phyloP scores from a whole-genome alignment of 2,888 invertebrate species.

The Hyposoter dolosus region DNA sequence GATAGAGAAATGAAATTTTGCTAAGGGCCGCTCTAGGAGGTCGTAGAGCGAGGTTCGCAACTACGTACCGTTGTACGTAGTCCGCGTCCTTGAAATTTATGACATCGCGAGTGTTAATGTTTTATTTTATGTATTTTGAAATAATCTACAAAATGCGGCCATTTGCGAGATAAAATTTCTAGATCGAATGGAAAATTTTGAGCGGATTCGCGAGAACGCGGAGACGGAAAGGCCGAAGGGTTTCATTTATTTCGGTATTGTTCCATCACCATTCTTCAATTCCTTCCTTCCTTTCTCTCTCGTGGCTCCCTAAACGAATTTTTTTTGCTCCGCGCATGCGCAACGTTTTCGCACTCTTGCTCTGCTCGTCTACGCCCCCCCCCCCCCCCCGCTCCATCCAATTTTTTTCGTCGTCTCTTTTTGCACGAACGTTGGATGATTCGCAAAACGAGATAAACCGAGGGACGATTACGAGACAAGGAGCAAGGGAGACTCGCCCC shows the following conservation, averaged over 20 bases:
- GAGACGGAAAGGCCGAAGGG: background rate
- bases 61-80: too few relatives aligned
- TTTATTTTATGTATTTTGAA: background rate
- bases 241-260: constrained; percentile 2
- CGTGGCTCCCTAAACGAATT: background rate
- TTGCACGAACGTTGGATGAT: constrained; percentile 38
- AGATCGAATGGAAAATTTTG: background rate
- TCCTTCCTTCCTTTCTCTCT: background rate
- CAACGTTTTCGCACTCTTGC: constrained; percentile 5
- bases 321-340: constrained; percentile 16
- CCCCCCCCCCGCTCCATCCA: background rate
- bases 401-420: background rate
- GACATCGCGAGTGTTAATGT: background rate
- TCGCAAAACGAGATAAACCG: constrained; percentile 46
- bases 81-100: background rate
- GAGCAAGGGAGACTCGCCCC: background rate
- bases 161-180: background rate
- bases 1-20: background rate
- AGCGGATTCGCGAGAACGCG: background rate
- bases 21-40: background rate
- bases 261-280: constrained; percentile 10
- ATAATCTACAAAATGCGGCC: background rate
- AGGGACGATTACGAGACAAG: constrained; percentile 53
- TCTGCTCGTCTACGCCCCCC: background rate
- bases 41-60: background rate